Conservation (phyloP, 2,888 invertebrate genomes). For the Patella pellucida region DNA sequence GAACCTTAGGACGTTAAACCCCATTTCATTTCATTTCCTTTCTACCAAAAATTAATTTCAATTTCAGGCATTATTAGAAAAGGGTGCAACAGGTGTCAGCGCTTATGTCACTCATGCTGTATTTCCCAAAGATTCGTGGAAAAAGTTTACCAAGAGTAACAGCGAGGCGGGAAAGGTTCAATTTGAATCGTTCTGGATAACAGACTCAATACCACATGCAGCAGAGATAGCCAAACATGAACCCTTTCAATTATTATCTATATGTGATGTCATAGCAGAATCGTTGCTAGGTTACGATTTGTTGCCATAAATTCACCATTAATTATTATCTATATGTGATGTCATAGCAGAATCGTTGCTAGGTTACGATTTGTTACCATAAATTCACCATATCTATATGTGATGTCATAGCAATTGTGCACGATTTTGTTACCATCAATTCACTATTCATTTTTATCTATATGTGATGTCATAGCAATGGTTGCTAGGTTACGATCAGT, state of each 20-base stretch:
- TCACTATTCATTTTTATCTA: conserved; percentile 68
- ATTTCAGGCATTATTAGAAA: conserved; percentile 60
- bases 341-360: conserved; percentile 42
- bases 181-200: conserved; percentile 71
- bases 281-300: conserved; percentile 68
- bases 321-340: conserved; percentile 3
- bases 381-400: conserved; percentile 17
- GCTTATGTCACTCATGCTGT: conserved; percentile 71
- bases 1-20: no score
- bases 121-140: conserved; percentile 70
- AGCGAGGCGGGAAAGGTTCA: conserved; percentile 35
- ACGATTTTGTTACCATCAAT: no score
- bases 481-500: conserved; percentile 67
- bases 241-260: conserved; percentile 68
- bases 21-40: no score
- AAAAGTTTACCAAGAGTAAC: conserved; percentile 55
- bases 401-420: no score
- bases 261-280: conserved; percentile 65
- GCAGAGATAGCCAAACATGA: conserved; percentile 58
- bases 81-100: conserved; percentile 65
- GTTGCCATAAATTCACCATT: conserved; percentile 30
- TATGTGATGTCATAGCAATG: conserved; percentile 64
- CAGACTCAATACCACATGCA: conserved; percentile 71
- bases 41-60: no score
- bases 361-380: conserved; percentile 64